These are phyloP conservation scores for Anodontia alba DNA, from an alignment of 2,888 invertebrate genomes.

Conservation along the genomic window DNA sequence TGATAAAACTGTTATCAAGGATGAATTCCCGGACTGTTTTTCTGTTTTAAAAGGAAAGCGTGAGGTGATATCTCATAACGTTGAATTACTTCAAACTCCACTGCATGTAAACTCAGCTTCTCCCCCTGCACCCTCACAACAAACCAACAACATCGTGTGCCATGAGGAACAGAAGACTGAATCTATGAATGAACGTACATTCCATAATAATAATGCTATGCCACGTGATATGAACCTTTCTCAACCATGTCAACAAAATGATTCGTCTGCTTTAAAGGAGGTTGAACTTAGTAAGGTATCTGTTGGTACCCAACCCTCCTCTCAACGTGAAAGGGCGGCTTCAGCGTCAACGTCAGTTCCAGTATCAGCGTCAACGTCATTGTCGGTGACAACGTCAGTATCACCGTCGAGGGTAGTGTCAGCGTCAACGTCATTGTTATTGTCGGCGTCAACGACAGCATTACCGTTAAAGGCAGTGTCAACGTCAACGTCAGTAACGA, in stretches of 20 bases:
- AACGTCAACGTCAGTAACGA: not conserved
- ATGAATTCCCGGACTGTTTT: constrained; percentile 19
- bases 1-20: not conserved
- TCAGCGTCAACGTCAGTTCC: no score
- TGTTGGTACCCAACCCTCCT: not conserved
- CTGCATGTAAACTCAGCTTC: not conserved
- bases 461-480: not conserved
- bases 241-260: not conserved
- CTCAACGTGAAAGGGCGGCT: not conserved
- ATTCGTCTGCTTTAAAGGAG: not conserved
- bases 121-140: not conserved
- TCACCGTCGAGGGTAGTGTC: not conserved
- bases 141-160: not conserved
- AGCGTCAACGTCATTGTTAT: not conserved
- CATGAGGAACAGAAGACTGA: not conserved
- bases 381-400: no score
- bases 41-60: not conserved
- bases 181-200: not conserved
- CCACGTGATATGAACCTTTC: not conserved
- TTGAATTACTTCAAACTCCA: not conserved
- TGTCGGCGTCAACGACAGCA: no score
- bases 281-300: no score
- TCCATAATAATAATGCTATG: not conserved
- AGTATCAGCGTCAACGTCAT: no score
- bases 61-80: not conserved